Percentiles rank a stretch among this genome's conserved stretches.
phyloP scores from a whole-genome alignment of 2,888 invertebrate species.

The Seladonia tumulorum region DNA sequence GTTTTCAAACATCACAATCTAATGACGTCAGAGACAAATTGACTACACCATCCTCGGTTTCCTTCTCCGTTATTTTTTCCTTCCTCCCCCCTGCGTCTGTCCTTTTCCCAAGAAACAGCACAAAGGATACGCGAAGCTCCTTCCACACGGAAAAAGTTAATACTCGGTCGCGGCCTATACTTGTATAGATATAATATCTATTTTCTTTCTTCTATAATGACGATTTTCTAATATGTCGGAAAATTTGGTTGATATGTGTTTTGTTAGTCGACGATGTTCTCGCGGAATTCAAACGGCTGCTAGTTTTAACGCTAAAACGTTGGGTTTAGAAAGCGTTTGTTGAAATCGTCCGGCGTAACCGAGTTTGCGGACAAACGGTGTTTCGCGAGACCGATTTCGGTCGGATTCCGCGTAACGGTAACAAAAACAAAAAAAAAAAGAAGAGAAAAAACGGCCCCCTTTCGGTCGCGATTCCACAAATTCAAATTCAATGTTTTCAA shows the following conservation, averaged over 20 bases:
- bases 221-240: constrained; percentile 44
- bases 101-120: constrained; percentile 25
- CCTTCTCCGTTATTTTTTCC: neutral
- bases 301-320: constrained; percentile 25
- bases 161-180: constrained; percentile 35
- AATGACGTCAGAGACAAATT: constrained; percentile 41
- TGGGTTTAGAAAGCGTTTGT: constrained; percentile 49
- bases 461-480: neutral
- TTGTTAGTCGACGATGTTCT: constrained; percentile 38
- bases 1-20: constrained; percentile 67
- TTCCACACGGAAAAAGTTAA: constrained; percentile 29
- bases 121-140: constrained; percentile 41
- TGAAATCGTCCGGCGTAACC: constrained; percentile 11
- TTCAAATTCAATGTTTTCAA: too few relatives aligned
- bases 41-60: constrained; percentile 36
- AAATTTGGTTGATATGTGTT: constrained; percentile 59
- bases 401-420: constrained; percentile 48
- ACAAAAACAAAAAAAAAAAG: neutral
- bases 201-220: neutral
- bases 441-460: constrained; percentile 9
- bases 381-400: neutral
- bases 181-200: constrained; percentile 10
- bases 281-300: constrained; percentile 41
- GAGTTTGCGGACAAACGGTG: neutral
- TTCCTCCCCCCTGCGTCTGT: neutral